Conservation (phyloP, 2,113 vertebrate genomes). For the Mesoclemmys tuberculata region DNA sequence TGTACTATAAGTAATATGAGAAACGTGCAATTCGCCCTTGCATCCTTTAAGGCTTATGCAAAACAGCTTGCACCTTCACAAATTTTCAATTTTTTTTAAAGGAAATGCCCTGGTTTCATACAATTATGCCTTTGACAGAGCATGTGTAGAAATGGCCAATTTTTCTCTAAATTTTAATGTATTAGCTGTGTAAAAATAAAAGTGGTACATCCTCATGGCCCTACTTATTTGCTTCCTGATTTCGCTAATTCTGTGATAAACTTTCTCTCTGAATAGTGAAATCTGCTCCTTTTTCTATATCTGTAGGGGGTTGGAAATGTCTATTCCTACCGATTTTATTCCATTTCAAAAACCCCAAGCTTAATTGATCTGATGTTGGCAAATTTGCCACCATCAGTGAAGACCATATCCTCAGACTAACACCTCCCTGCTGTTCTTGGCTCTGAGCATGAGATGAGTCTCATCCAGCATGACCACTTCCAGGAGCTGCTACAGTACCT, state of each 20-base stretch:
- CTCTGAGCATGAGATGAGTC: too few relatives aligned
- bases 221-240: not conserved
- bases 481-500: not conserved
- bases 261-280: not conserved
- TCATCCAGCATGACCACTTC: not conserved
- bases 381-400: too few relatives aligned
- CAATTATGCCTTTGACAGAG: slow-evolving; percentile 13
- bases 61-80: not conserved
- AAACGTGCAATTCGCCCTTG: slow-evolving; percentile 58
- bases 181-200: slow-evolving; percentile 62
- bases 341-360: slow-evolving; percentile 26
- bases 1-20: slow-evolving; percentile 69
- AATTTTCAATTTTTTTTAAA: slow-evolving; percentile 8
- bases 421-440: too few relatives aligned
- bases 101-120: slow-evolving; percentile 31
- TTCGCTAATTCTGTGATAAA: not conserved
- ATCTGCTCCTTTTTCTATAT: not conserved
- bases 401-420: too few relatives aligned
- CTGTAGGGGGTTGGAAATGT: not conserved
- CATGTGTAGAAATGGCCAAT: slow-evolving; percentile 3
- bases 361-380: too few relatives aligned
- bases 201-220: slow-evolving; percentile 3
- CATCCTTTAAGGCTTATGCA: slow-evolving; percentile 19
- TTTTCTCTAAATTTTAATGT: slow-evolving; percentile 34
- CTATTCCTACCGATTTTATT: slow-evolving; percentile 1